phyloP scores from a whole-genome alignment of 2,797 vertebrate genomes.

The Acridotheres tristis region DNA sequence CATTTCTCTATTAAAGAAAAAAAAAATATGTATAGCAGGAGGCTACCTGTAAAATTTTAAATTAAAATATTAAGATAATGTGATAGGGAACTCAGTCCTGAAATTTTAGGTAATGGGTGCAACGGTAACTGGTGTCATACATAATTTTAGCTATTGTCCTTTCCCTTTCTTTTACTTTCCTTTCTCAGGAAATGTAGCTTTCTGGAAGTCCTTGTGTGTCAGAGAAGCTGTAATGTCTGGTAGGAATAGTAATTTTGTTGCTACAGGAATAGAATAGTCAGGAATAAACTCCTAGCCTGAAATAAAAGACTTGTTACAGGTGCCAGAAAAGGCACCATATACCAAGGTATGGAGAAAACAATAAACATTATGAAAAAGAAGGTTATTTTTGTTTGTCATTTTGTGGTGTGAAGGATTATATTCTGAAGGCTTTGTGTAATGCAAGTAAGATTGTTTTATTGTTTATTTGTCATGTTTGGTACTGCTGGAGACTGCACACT shows the following conservation, averaged over 20 bases:
- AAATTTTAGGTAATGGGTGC: background rate
- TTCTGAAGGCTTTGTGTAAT: background rate
- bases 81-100: background rate
- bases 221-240: background rate
- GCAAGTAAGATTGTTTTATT: background rate
- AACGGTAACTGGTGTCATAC: background rate
- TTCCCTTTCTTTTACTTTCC: background rate
- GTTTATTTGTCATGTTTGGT: background rate
- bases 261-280: background rate
- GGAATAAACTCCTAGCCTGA: background rate
- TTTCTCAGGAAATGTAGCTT: background rate
- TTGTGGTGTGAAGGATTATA: background rate
- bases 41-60: background rate
- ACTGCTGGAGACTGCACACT: background rate
- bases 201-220: background rate
- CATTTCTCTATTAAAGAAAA: background rate
- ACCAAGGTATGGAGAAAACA: background rate
- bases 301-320: background rate
- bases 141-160: background rate
- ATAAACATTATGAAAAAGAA: background rate
- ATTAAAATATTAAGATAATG: background rate
- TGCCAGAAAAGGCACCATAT: background rate
- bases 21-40: rapidly evolving
- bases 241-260: background rate
- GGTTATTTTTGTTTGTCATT: background rate